Evolutionary conservation across 2,113 vertebrate species (phyloP), one percentile per base, ranked within the genome.

Genomic region (Dolichotis patagonum): DNA sequence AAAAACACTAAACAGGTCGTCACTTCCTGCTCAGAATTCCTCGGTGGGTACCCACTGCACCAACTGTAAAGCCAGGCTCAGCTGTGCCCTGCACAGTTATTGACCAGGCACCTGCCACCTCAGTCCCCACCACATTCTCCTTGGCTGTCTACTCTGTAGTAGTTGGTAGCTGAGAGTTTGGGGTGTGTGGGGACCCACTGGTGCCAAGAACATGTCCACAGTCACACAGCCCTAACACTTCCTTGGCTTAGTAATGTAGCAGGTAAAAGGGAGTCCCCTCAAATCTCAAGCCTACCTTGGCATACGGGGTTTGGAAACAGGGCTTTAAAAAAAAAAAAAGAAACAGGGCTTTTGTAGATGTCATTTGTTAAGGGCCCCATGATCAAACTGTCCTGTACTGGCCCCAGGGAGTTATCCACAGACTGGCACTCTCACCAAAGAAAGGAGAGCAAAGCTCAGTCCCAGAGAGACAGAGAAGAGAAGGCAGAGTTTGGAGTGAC

Each of bases 261-360:
- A 82, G 78, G 12, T 52, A 81, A 63, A 62, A 58, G 11, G 41
- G 26, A 22, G 11, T n/a, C 22, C 32, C 6, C 32, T 0, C 3
- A 52, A 35, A 88, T 35, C 60, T 80, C 65, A 92, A 7, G 19
- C 60, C 38, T 32, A 67, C 54, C 52, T 75, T 14, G 38, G 82
- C 86, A 85, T 52, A 8, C 8, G 46, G 60, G 54, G 60, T 95
- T 81, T 88, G 78, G 83, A 78, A 91, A 89, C 1, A 85, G n/a
- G 6, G 35, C 46, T 52, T 82, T 56, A n/a, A n/a, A n/a, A n/a
- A n/a, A n/a, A n/a, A n/a, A n/a, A n/a, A n/a, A n/a, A n/a, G 83
- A 78, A 91, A 89, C 1, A 85, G n/a, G 6, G 35, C 46, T 52
- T 82, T 56, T 71, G 17, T 32, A 82, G 43, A 82, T n/a, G 17